Base-by-base conservation (phyloP, 2,113 vertebrate species). In the Scartelaos histophorus region DNA sequence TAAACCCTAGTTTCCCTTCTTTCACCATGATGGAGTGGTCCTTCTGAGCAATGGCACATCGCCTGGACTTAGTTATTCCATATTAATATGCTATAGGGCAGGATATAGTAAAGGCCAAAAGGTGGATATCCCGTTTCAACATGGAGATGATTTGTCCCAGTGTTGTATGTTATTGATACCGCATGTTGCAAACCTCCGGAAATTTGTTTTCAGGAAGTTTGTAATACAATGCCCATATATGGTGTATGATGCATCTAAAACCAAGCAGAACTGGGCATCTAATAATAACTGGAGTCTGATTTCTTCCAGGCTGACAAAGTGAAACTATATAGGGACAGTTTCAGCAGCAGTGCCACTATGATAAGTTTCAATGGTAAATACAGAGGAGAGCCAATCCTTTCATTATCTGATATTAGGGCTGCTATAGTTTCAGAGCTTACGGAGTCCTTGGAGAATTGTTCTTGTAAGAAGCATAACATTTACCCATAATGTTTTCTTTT, bases 101-200 rank as follows among this genome's bases (percentile, higher is more conserved):
- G 79, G 86, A 85, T 87, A 87, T 79, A 71, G 72, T 76, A 68
- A 71, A 75, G 85, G 74, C 85, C 58, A 61, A 85, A 77, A 85
- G 82, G 82, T 84, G 58, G 58, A 25, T 66, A 85, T 93, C 82
- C 56, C 12, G 73, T 93, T 94, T 89, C 93, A 85, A 73, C 70
- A 73, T 81, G 75, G 74, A 78, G 80, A 85, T 89, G 86, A 90
- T 87, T 91, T 90, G 91, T 90, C 64, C 73, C 81, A 25, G 60
- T 74, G 76, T 82, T 78, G 80, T 74, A 84, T 89, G 91, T 91
- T 89, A 92, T 88, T 60, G 91, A 92, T 92, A 91, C 86, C 76
- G 73, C 29, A 29, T 69, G 79, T 83, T 80, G 73, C 85, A 70
- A 73, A 66, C 66, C 67, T 49, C 76, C 71, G 84, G 86, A 92